Evolutionary conservation across 2,113 vertebrate species (phyloP).

Genomic region (Lonchura striata): DNA sequence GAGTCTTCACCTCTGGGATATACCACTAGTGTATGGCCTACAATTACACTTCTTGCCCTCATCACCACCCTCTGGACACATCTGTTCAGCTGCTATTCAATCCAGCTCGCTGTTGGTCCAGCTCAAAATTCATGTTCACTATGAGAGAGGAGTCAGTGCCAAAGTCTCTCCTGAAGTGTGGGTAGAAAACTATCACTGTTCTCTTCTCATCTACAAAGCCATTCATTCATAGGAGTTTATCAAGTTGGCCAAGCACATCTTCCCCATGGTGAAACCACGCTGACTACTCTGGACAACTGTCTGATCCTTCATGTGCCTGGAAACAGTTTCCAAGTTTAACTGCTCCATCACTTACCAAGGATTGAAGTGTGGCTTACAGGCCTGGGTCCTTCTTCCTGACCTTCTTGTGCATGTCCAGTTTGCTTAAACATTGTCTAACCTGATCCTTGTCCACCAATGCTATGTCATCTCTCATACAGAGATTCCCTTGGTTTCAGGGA

Average conservation of each 20-base stretch:
- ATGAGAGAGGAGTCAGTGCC: background rate
- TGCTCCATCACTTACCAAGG: background rate
- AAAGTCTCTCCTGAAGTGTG: background rate
- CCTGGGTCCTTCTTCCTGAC: background rate
- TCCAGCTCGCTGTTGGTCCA: background rate
- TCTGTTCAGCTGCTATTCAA: background rate
- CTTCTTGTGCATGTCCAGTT: background rate
- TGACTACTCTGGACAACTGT: background rate
- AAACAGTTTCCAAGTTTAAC: background rate
- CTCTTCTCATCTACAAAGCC: background rate
- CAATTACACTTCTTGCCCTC: background rate
- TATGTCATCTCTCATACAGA: background rate
- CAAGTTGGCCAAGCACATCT: background rate
- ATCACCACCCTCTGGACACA: background rate
- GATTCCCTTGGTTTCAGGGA: background rate
- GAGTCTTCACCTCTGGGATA: background rate
- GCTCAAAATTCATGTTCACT: background rate
- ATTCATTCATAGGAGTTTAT: background rate
- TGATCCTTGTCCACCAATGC: background rate
- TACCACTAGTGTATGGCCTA: background rate
- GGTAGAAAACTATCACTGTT: background rate
- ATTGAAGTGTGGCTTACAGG: background rate
- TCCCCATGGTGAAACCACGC: background rate
- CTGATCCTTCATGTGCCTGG: background rate
- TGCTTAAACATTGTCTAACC: background rate